These are phyloP conservation scores for Metopia argyrocephala DNA, from an alignment of 2,888 invertebrate species.

Conservation along the genomic window DNA sequence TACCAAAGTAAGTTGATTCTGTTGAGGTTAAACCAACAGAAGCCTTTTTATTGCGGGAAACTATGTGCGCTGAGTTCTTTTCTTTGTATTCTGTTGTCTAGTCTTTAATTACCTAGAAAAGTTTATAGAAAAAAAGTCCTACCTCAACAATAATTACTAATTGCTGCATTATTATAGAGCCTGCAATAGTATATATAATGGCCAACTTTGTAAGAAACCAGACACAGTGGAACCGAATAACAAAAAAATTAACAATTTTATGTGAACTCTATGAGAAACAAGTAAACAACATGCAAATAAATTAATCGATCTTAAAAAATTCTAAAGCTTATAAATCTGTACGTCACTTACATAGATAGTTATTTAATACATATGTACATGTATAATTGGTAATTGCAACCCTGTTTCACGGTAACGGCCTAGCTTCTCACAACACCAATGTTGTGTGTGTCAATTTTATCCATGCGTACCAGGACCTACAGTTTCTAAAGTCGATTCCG, in stretches of 20 bases:
- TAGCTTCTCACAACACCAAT: too few species aligned
- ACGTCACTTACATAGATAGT: too few species aligned
- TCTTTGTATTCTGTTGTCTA: background rate
- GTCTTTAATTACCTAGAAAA: too few species aligned
- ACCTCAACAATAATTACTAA: slow-evolving; percentile 70
- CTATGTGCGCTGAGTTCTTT: background rate
- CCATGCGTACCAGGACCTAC: too few species aligned
- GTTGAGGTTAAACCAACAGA: slow-evolving; percentile 27
- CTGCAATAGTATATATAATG: slow-evolving; percentile 28
- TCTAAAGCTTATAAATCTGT: too few species aligned
- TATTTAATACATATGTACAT: too few species aligned
- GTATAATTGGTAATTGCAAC: too few species aligned
- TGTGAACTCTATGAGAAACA: background rate
- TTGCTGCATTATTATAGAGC: slow-evolving; percentile 65
- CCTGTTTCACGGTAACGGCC: too few species aligned
- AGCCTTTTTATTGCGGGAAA: slow-evolving; percentile 37
- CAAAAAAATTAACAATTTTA: too few species aligned
- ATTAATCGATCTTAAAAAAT: too few species aligned
- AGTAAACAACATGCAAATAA: background rate
- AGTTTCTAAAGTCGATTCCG: too few species aligned
- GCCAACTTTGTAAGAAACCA: background rate
- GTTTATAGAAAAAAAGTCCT: background rate
- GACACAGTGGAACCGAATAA: background rate
- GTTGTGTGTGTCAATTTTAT: too few species aligned
- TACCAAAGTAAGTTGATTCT: background rate